phyloP scores from a whole-genome alignment of 2,888 invertebrate species.

The Synergus japonicus region DNA sequence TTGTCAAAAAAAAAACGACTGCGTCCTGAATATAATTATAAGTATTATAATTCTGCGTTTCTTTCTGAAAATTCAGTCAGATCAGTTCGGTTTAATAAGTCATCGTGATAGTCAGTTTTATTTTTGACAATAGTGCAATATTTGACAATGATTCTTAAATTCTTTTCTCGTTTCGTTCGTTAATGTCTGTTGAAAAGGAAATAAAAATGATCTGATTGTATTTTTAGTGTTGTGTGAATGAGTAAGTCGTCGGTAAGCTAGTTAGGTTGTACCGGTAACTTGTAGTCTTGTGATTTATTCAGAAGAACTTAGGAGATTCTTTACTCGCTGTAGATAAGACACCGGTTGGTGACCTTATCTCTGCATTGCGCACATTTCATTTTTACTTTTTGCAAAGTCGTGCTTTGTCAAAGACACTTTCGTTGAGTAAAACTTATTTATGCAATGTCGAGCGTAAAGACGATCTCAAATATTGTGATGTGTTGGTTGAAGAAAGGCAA shows the following conservation, averaged over 20 bases:
- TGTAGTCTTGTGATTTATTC: slow-evolving; percentile 34
- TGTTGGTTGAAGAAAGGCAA: not conserved
- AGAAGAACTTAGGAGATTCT: slow-evolving; percentile 49
- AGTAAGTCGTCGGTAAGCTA: slow-evolving; percentile 52
- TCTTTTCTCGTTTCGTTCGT: not conserved
- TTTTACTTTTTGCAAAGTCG: not conserved
- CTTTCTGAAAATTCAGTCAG: slow-evolving; percentile 25
- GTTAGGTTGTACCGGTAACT: slow-evolving; percentile 54
- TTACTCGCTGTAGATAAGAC: slow-evolving; percentile 5
- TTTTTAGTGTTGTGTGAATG: slow-evolving; percentile 10
- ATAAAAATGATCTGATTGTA: slow-evolving; percentile 22
- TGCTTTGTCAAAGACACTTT: slow-evolving; percentile 6
- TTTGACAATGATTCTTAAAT: slow-evolving; percentile 9
- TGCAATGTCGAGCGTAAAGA: slow-evolving; percentile 15
- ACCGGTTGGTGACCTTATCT: not conserved
- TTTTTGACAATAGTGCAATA: slow-evolving; percentile 35
- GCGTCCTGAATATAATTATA: not conserved
- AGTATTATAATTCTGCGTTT: not conserved
- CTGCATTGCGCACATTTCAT: not conserved
- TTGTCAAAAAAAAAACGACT: slow-evolving; percentile 2
- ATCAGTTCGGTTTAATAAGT: not conserved
- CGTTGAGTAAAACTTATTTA: not conserved
- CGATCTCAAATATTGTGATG: slow-evolving; percentile 41
- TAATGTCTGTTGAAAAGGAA: not conserved
- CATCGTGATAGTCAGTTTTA: not conserved